Evolutionary conservation across 2,888 invertebrate species (phyloP).

Genomic region (Pristionchus mayeri): DNA sequence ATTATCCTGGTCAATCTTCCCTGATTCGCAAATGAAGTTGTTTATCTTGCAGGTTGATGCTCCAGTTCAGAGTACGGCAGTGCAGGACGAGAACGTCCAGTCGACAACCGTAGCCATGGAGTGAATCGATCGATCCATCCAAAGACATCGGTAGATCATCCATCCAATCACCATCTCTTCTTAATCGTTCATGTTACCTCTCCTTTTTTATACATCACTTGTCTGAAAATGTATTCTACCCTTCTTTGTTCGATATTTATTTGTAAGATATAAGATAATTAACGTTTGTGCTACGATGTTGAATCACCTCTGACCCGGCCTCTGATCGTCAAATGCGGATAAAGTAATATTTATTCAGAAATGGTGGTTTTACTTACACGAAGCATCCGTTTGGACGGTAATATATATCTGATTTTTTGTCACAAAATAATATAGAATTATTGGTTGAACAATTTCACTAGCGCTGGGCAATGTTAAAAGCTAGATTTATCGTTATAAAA

Average conservation of each 20-base stretch:
- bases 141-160: not conserved
- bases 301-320: slow-evolving; percentile 11
- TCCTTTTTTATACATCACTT: not conserved
- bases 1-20: too few relatives aligned
- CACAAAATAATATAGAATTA: not conserved
- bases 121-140: slow-evolving; percentile 25
- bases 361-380: not conserved
- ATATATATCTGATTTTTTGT: not conserved
- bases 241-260: not conserved
- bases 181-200: too few relatives aligned
- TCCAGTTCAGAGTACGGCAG: not conserved
- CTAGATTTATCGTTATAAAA: too few relatives aligned
- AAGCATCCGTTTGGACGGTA: not conserved
- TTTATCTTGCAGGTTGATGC: slow-evolving; percentile 1
- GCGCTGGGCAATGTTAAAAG: too few relatives aligned
- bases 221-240: not conserved
- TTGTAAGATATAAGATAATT: slow-evolving; percentile 22
- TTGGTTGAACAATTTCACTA: not conserved
- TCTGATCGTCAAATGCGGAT: slow-evolving; percentile 26
- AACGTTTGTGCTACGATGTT: slow-evolving; percentile 22
- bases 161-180: not conserved
- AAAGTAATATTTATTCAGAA: slow-evolving; percentile 27
- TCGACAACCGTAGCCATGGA: slow-evolving; percentile 37
- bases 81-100: slow-evolving; percentile 8
- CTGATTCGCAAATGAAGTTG: too few relatives aligned